phyloP scores from a whole-genome alignment of 2,888 invertebrate genomes.

The Prosapia bicincta region DNA sequence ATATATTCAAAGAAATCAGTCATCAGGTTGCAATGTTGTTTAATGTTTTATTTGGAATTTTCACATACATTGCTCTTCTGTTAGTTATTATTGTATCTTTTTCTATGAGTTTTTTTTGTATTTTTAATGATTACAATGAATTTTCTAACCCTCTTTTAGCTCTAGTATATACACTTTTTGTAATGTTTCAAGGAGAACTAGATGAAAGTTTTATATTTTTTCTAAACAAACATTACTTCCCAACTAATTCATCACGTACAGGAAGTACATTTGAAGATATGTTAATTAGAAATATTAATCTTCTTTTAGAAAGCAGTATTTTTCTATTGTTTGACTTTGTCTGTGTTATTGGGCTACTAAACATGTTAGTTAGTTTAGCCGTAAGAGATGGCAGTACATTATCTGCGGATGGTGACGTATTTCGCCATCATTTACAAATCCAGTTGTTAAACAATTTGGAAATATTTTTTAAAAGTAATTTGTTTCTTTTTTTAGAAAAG shows the following conservation, averaged over 20 bases:
- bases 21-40: slow-evolving; percentile 13
- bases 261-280: neutral
- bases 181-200: slow-evolving; percentile 8
- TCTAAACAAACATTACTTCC: slow-evolving; percentile 10
- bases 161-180: neutral
- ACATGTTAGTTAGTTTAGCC: slow-evolving; percentile 15
- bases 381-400: slow-evolving; percentile 7
- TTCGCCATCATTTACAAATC: slow-evolving; percentile 17
- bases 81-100: neutral
- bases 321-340: neutral
- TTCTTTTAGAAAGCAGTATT: slow-evolving; percentile 7
- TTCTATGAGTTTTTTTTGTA: slow-evolving; percentile 11
- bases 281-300: neutral
- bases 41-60: neutral
- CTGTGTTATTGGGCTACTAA: neutral
- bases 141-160: slow-evolving; percentile 7
- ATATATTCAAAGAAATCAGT: slow-evolving; percentile 9
- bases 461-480: neutral
- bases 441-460: slow-evolving; percentile 10
- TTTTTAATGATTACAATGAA: slow-evolving; percentile 4
- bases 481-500: neutral
- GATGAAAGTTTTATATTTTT: slow-evolving; percentile 9
- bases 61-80: neutral
- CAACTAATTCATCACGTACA: neutral
- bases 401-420: neutral